Conservation (phyloP, 2,113 vertebrate species). For the Cyphomyrus discorhynchus region DNA sequence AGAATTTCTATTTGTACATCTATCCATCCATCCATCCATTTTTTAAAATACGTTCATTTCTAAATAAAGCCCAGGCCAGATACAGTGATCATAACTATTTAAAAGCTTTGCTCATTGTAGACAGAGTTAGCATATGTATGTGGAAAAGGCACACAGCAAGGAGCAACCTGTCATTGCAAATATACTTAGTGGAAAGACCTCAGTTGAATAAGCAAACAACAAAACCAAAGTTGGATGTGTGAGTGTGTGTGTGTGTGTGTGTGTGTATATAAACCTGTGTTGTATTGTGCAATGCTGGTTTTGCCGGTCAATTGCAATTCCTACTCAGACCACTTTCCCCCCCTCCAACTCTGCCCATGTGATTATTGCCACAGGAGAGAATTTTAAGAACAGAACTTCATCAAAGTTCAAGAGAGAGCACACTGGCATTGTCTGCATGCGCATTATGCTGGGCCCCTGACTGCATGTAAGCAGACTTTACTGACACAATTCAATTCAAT, state of each 20-base stretch:
- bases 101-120: neutral
- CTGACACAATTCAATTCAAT: neutral
- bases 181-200: too few species aligned
- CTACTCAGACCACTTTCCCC: neutral
- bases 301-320: neutral
- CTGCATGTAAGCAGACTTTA: neutral
- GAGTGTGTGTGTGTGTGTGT: too few species aligned
- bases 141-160: neutral
- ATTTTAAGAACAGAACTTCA: neutral
- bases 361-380: neutral
- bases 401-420: neutral
- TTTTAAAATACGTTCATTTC: neutral
- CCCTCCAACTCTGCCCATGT: neutral
- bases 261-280: neutral
- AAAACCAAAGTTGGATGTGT: too few species aligned
- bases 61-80: neutral
- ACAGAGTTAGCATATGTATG: neutral
- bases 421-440: neutral
- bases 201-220: too few species aligned
- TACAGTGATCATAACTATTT: neutral
- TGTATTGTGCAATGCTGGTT: slow-evolving; percentile 42
- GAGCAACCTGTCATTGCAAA: neutral
- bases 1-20: neutral
- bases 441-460: neutral
- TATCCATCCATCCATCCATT: neutral